phyloP scores from a whole-genome alignment of 2,888 invertebrate species.

The Drosophila paramelanica region DNA sequence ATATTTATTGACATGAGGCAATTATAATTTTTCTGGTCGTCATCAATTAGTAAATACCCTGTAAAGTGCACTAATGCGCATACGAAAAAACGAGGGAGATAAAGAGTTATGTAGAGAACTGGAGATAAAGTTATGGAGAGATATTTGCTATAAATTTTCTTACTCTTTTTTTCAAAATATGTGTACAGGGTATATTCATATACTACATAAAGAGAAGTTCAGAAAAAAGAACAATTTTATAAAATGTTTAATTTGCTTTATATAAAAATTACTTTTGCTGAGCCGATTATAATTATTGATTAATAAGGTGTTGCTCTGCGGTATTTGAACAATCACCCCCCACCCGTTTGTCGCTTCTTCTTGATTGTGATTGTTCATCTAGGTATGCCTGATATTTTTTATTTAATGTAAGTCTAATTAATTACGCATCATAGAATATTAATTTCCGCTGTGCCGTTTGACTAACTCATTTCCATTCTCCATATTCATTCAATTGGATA shows the following conservation, averaged over 20 bases:
- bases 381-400: constrained; percentile 5
- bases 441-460: constrained; percentile 50
- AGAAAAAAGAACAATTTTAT: background rate
- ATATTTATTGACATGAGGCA: background rate
- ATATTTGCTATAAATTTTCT: too few species aligned
- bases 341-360: background rate
- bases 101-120: too few species aligned
- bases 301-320: constrained; percentile 4
- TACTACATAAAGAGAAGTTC: too few species aligned
- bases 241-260: constrained; percentile 4
- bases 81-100: too few species aligned
- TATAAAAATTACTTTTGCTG: constrained; percentile 13
- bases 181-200: too few species aligned
- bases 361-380: constrained; percentile 22
- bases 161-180: too few species aligned
- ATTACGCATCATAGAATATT: constrained; percentile 67
- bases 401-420: constrained; percentile 62
- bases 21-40: too few species aligned
- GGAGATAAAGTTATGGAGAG: too few species aligned
- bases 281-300: constrained; percentile 36
- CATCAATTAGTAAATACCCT: background rate
- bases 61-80: too few species aligned
- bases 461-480: constrained; percentile 15
- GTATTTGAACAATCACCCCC: background rate
- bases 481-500: constrained; percentile 36